A percentile compares a stretch with the other conserved stretches of the same genome.
Conservation (phyloP, 2,888 invertebrate species). For the Nephrotoma guestfalica region DNA sequence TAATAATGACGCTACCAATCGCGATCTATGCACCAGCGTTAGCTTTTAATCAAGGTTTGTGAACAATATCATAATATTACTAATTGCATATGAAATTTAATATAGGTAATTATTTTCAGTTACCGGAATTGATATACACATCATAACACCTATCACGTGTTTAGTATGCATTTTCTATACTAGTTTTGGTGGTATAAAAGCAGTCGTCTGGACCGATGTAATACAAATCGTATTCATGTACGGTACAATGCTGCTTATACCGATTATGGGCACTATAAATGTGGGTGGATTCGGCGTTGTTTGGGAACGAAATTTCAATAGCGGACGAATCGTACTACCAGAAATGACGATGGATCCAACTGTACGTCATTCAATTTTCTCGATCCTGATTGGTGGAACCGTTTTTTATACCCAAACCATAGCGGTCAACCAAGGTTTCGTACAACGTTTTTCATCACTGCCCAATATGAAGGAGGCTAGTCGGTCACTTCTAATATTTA, state of each 20-base stretch:
- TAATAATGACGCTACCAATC: slow-evolving; percentile 20
- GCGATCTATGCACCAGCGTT: slow-evolving; percentile 58
- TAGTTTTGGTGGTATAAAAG: not conserved
- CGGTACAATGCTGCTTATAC: not conserved
- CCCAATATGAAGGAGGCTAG: slow-evolving; percentile 39
- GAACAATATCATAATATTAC: no score
- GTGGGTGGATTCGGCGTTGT: not conserved
- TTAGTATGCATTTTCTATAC: not conserved
- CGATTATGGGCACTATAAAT: not conserved
- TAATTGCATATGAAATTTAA: no score
- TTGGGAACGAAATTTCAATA: slow-evolving; percentile 24
- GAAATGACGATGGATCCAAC: slow-evolving; percentile 62
- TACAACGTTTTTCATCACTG: slow-evolving; percentile 67
- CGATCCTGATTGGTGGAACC: slow-evolving; percentile 57
- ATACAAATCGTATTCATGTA: not conserved
- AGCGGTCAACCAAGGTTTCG: slow-evolving; percentile 69
- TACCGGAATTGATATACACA: not conserved
- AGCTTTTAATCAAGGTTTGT: slow-evolving; percentile 51
- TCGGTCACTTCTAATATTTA: slow-evolving; percentile 40
- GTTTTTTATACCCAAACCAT: slow-evolving; percentile 63
- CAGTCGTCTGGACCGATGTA: not conserved
- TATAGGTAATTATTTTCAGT: not conserved
- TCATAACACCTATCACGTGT: not conserved
- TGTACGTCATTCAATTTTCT: slow-evolving; percentile 63
- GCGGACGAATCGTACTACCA: slow-evolving; percentile 53